Evolutionary conservation across 92 coral and sea anemone genomes (phyloP).

Genomic region (Pocillopora meandrina): DNA sequence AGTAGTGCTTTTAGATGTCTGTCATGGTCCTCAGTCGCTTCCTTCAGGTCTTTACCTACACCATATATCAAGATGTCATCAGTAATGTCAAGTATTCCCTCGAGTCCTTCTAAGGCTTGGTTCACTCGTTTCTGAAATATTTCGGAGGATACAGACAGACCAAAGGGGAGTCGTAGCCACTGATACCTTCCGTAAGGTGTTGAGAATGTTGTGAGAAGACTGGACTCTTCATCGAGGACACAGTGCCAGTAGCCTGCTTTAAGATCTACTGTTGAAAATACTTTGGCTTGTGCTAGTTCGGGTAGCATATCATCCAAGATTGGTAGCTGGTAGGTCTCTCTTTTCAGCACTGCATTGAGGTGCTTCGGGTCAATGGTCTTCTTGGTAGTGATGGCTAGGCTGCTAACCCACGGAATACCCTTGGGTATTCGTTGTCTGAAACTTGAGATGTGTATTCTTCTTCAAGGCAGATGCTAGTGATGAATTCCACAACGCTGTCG

Average conservation of each 20-base stretch:
- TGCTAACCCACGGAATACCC: slow-evolving; percentile 53
- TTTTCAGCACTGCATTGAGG: slow-evolving; percentile 31
- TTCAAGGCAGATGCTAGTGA: background rate
- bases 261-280: slow-evolving; percentile 42
- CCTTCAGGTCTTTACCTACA: slow-evolving; percentile 28
- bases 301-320: slow-evolving; percentile 46
- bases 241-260: slow-evolving; percentile 57
- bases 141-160: slow-evolving; percentile 37
- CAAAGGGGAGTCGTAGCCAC: slow-evolving; percentile 59
- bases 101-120: slow-evolving; percentile 56
- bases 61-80: slow-evolving; percentile 62
- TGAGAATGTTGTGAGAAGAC: slow-evolving; percentile 59
- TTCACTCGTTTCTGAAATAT: slow-evolving; percentile 57
- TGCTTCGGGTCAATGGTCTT: slow-evolving; percentile 50
- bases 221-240: slow-evolving; percentile 50
- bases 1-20: slow-evolving; percentile 39
- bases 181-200: slow-evolving; percentile 60
- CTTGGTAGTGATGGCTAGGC: slow-evolving; percentile 50
- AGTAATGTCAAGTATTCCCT: slow-evolving; percentile 44
- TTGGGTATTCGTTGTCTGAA: background rate
- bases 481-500: background rate
- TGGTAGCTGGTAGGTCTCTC: slow-evolving; percentile 53
- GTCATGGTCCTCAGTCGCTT: slow-evolving; percentile 48
- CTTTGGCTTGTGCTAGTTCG: slow-evolving; percentile 39
- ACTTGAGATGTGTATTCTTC: background rate